A percentile compares a stretch with the other conserved stretches of the same genome.
Conservation (phyloP, 2,797 vertebrate species). For the Poeciliopsis presidionis region DNA sequence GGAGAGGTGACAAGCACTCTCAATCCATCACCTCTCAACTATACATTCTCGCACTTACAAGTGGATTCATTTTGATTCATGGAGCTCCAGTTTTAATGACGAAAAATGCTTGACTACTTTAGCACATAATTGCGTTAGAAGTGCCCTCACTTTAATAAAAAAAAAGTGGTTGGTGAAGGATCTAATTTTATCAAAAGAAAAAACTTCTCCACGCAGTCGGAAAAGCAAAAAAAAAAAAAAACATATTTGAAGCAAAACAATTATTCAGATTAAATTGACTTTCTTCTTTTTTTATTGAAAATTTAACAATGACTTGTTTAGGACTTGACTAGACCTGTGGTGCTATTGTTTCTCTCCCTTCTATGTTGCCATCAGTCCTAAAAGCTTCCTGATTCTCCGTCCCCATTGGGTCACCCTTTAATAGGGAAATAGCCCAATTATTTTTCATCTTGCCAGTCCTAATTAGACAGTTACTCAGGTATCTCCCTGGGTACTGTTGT, state of each 20-base stretch:
- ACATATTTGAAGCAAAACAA: slow-evolving; percentile 71
- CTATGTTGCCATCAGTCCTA: slow-evolving; percentile 47
- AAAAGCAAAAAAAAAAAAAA: neutral
- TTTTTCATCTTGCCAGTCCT: slow-evolving; percentile 72
- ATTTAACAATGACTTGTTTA: slow-evolving; percentile 66
- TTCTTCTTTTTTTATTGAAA: slow-evolving; percentile 79
- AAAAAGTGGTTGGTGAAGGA: slow-evolving; percentile 76
- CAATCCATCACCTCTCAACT: slow-evolving; percentile 43
- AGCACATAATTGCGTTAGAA: slow-evolving; percentile 35
- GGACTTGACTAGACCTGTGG: slow-evolving; percentile 67
- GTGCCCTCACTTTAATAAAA: slow-evolving; percentile 64
- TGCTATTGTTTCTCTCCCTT: slow-evolving; percentile 76
- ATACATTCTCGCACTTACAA: slow-evolving; percentile 7
- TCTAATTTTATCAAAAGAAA: slow-evolving; percentile 77
- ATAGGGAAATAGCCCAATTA: slow-evolving; percentile 81
- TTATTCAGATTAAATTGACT: slow-evolving; percentile 86
- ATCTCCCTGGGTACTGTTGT: slow-evolving; percentile 30
- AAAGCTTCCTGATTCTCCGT: slow-evolving; percentile 60
- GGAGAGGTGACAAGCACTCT: slow-evolving; percentile 41
- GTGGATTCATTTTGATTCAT: slow-evolving; percentile 40
- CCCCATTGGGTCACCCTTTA: slow-evolving; percentile 76
- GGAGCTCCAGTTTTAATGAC: slow-evolving; percentile 31
- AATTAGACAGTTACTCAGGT: slow-evolving; percentile 75
- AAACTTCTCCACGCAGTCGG: slow-evolving; percentile 63
- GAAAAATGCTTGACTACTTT: slow-evolving; percentile 36